Evolutionary conservation across 2,113 vertebrate genomes (phyloP).

Genomic region (Pteronura brasiliensis): DNA sequence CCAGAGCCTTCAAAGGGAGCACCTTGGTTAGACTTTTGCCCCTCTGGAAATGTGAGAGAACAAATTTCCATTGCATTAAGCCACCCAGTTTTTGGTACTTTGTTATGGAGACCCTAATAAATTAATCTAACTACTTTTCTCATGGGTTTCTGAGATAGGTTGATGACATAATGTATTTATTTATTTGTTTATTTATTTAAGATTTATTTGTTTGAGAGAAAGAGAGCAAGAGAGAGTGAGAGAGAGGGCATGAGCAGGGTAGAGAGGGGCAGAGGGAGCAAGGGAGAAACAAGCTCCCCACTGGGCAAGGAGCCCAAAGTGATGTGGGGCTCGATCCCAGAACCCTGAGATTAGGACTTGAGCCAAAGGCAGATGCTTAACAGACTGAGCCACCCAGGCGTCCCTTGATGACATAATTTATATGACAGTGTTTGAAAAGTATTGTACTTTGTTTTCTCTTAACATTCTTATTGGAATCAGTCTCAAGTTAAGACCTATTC

Average conservation of each 20-base stretch:
- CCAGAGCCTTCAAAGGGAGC: background rate
- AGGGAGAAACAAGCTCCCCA: too few relatives aligned
- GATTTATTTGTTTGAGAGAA: too few relatives aligned
- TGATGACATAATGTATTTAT: too few relatives aligned
- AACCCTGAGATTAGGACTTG: too few relatives aligned
- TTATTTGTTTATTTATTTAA: too few relatives aligned
- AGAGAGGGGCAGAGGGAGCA: too few relatives aligned
- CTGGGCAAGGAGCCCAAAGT: too few relatives aligned
- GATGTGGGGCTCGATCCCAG: too few relatives aligned
- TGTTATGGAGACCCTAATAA: background rate
- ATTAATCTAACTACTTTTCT: background rate
- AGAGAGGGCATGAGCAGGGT: too few relatives aligned
- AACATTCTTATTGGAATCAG: background rate
- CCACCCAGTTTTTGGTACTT: background rate
- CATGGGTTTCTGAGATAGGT: background rate
- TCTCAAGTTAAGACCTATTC: background rate
- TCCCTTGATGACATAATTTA: background rate
- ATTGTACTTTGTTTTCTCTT: background rate
- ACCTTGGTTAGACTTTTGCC: background rate
- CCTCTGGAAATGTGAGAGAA: background rate
- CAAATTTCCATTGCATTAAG: background rate
- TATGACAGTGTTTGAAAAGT: background rate
- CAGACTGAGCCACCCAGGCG: too few relatives aligned
- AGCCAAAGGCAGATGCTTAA: too few relatives aligned
- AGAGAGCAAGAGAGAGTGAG: too few relatives aligned